These are phyloP conservation scores for Trematomus bernacchii DNA, from an alignment of 2,797 vertebrate genomes.

Conservation along the genomic window DNA sequence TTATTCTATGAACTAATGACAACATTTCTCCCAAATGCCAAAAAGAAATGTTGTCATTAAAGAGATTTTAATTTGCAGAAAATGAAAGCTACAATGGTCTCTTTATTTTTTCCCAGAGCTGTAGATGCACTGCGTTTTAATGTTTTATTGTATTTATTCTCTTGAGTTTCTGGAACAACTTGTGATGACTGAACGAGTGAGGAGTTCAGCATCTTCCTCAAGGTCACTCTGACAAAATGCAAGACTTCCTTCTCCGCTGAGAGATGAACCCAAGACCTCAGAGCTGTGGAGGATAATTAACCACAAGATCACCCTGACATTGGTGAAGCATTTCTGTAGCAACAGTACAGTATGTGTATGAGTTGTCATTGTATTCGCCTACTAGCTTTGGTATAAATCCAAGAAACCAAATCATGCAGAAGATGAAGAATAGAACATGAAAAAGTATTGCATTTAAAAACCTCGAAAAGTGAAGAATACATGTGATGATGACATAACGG, in stretches of 20 bases:
- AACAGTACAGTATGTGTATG: too few species aligned
- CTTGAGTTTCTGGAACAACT: not conserved
- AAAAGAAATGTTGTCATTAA: too few species aligned
- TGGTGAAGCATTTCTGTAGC: not conserved
- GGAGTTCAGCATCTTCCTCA: not conserved
- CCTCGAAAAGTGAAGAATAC: too few species aligned
- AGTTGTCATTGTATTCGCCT: not conserved
- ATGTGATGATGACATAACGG: not conserved
- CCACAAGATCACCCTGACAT: not conserved
- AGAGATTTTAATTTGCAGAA: too few species aligned
- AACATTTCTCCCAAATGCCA: too few species aligned
- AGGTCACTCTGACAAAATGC: not conserved
- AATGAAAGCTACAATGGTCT: too few species aligned
- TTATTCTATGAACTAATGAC: too few species aligned
- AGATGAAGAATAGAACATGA: not conserved
- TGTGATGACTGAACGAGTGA: not conserved
- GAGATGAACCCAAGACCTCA: not conserved
- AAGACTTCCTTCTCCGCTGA: not conserved
- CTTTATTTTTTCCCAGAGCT: too few species aligned
- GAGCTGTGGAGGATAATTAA: not conserved
- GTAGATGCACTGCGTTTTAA: too few species aligned
- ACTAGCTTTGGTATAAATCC: not conserved
- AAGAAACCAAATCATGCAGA: not conserved
- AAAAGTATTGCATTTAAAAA: too few species aligned
- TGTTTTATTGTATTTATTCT: not conserved